These are phyloP conservation scores for Cephalopholis sonnerati DNA, from an alignment of 2,113 vertebrate genomes.

Conservation along the genomic window DNA sequence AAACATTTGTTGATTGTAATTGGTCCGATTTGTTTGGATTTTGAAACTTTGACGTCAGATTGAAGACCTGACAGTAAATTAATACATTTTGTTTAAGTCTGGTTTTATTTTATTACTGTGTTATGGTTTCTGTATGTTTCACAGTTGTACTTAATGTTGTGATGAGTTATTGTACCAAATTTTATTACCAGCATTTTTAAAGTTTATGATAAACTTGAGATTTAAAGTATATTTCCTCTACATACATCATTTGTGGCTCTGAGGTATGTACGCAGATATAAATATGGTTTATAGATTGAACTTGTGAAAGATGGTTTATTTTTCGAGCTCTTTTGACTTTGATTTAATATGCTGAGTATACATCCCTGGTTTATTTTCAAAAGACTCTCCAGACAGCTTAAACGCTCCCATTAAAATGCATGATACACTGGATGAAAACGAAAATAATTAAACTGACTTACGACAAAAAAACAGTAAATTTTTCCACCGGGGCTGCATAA, in stretches of 20 bases:
- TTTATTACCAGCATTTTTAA: neutral
- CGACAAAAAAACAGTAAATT: conserved; percentile 47
- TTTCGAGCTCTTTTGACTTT: conserved; percentile 51
- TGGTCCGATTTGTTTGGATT: conserved; percentile 47
- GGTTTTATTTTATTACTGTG: neutral
- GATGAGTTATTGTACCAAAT: conserved; percentile 9
- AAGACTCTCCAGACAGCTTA: conserved; percentile 64
- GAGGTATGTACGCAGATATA: conserved; percentile 4
- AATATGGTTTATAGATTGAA: conserved; percentile 51
- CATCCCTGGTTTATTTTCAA: conserved; percentile 68
- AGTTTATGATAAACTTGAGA: conserved; percentile 32
- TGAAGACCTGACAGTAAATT: neutral
- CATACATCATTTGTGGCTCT: conserved; percentile 9
- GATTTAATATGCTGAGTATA: conserved; percentile 60
- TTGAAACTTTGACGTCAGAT: conserved; percentile 25
- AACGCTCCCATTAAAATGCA: conserved; percentile 68
- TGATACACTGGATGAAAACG: conserved; percentile 61
- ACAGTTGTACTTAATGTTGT: neutral
- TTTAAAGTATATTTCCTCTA: neutral
- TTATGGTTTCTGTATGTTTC: conserved; percentile 1
- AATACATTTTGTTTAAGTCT: conserved; percentile 29
- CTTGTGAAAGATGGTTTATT: conserved; percentile 63
- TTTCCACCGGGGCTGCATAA: conserved; percentile 66
- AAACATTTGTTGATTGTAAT: conserved; percentile 70
- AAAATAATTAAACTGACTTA: conserved; percentile 76